Conservation (phyloP, 1,140 invertebrate genomes). For the Portunus trituberculatus region DNA sequence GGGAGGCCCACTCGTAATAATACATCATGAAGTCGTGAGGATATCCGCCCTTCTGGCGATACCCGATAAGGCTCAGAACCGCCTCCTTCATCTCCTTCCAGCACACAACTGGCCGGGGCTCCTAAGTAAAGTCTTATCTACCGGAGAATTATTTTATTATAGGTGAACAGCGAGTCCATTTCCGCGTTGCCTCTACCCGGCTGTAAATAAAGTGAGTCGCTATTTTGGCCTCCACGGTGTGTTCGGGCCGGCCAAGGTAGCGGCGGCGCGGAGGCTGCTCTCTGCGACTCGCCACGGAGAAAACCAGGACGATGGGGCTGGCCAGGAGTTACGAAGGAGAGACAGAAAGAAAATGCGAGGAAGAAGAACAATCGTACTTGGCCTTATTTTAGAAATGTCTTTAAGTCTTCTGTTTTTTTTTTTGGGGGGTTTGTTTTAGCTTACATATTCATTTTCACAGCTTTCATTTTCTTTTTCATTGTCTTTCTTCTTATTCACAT, state of each 20-base stretch:
- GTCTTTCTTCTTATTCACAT: background rate
- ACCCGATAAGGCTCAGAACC: background rate
- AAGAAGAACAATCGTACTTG: background rate
- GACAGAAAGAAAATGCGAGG: background rate
- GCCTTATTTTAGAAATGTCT: background rate
- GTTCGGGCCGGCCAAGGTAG: background rate
- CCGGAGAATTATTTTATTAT: conserved; percentile 43
- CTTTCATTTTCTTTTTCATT: too few species aligned
- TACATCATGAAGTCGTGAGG: background rate
- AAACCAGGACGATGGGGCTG: background rate
- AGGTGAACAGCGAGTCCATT: conserved; percentile 40
- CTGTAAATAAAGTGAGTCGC: background rate
- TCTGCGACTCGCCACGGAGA: background rate
- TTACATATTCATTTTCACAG: background rate
- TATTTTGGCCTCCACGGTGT: background rate
- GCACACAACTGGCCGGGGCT: background rate
- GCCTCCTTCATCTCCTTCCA: background rate
- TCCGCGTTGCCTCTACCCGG: conserved; percentile 4
- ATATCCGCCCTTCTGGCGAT: background rate
- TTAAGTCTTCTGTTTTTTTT: background rate
- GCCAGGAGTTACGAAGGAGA: background rate
- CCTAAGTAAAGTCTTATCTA: conserved; percentile 50
- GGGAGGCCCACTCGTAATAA: background rate
- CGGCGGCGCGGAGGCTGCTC: background rate
- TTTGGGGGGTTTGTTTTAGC: background rate